A percentile compares a stretch with the other conserved stretches of the same genome.
These are phyloP conservation scores for Drosophila pseudotalamancana DNA, from an alignment of 2,888 invertebrate genomes.

Conservation along the genomic window DNA sequence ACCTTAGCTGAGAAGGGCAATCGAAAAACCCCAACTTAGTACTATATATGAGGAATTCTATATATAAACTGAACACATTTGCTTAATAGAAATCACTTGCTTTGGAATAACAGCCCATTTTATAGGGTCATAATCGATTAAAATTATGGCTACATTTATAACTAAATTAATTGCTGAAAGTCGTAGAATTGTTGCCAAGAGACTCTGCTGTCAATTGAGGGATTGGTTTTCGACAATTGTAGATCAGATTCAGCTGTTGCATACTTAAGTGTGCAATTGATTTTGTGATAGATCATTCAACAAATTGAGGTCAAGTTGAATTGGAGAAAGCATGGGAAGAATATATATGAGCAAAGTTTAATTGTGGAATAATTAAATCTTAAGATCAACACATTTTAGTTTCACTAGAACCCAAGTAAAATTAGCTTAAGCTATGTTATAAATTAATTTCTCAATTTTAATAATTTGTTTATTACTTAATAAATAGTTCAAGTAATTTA, in stretches of 20 bases:
- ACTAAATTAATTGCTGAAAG: slow-evolving; percentile 30
- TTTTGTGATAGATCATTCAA: slow-evolving; percentile 40
- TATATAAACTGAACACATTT: slow-evolving; percentile 11
- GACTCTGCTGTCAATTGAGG: slow-evolving; percentile 4
- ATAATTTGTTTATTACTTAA: background rate
- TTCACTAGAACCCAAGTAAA: background rate
- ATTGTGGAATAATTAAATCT: background rate
- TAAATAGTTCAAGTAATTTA: slow-evolving; percentile 2
- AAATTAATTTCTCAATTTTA: background rate
- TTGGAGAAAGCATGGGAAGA: slow-evolving; percentile 12
- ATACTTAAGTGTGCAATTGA: slow-evolving; percentile 40
- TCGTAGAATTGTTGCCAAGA: slow-evolving; percentile 16
- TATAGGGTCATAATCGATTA: slow-evolving; percentile 47
- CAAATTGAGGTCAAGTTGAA: slow-evolving; percentile 18
- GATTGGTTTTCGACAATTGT: slow-evolving; percentile 43
- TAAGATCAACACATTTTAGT: background rate
- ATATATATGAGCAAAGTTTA: background rate
- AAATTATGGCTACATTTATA: slow-evolving; percentile 42
- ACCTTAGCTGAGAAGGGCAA: slow-evolving; percentile 62
- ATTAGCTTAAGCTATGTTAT: background rate
- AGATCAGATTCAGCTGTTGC: slow-evolving; percentile 33
- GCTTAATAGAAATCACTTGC: slow-evolving; percentile 33
- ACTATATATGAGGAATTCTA: slow-evolving; percentile 29
- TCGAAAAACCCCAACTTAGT: slow-evolving; percentile 12
- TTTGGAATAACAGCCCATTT: background rate